Evolutionary conservation across 2,888 invertebrate species (phyloP).

Genomic region (Bombylius discolor): DNA sequence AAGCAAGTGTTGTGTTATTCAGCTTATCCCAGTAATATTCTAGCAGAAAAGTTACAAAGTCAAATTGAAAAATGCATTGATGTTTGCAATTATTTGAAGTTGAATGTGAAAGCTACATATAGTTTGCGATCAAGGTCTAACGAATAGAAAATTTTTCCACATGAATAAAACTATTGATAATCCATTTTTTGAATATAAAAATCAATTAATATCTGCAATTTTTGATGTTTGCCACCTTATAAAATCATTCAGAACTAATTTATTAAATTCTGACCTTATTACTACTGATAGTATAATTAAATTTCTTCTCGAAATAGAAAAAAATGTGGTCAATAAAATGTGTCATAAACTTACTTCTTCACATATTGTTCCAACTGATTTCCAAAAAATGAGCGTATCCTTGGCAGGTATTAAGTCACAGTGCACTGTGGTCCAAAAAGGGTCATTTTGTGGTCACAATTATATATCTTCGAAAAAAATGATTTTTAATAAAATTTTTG

Average conservation of each 20-base stretch:
- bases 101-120: too few relatives aligned
- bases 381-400: conserved; percentile 12
- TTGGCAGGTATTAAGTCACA: conserved; percentile 10
- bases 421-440: too few relatives aligned
- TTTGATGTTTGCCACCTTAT: too few relatives aligned
- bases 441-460: too few relatives aligned
- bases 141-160: neutral
- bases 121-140: conserved; percentile 1
- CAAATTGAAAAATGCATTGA: conserved; percentile 1
- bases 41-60: neutral
- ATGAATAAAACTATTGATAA: too few relatives aligned
- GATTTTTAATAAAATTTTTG: too few relatives aligned
- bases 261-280: too few relatives aligned
- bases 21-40: conserved; percentile 1
- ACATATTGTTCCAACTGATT: conserved; percentile 7
- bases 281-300: neutral
- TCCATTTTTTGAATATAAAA: neutral
- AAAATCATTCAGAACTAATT: too few relatives aligned
- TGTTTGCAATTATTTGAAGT: neutral
- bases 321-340: too few relatives aligned
- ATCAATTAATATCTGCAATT: neutral
- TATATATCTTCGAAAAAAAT: too few relatives aligned
- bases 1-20: conserved; percentile 2
- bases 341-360: conserved; percentile 4
- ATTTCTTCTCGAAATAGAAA: conserved; percentile 1